Evolutionary conservation across 1,140 invertebrate genomes (phyloP).

Genomic region (Euglossa dilemma): DNA sequence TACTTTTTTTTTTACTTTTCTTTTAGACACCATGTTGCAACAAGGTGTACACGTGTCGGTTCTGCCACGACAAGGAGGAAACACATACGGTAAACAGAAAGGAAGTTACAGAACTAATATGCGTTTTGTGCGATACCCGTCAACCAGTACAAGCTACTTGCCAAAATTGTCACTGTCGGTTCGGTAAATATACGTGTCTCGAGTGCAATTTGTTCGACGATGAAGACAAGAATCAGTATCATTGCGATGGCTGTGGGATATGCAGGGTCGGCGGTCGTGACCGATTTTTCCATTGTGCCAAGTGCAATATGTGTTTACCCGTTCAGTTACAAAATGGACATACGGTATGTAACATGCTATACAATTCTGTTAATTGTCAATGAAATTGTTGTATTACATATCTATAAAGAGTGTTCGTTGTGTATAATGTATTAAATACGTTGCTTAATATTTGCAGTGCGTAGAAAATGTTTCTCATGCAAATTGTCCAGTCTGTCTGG

Average conservation of each 20-base stretch:
- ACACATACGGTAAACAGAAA: conserved; percentile 91
- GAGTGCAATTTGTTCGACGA: conserved; percentile 95
- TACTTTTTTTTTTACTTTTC: conserved; percentile 66
- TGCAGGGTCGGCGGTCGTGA: conserved; percentile 93
- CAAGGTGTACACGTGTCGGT: conserved; percentile 93
- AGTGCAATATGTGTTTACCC: conserved; percentile 94
- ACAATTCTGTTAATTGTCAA: background rate
- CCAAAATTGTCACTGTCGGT: conserved; percentile 88
- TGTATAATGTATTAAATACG: background rate
- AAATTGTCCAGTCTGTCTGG: conserved; percentile 93
- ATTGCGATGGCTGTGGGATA: conserved; percentile 94
- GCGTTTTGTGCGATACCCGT: conserved; percentile 89
- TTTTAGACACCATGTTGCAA: conserved; percentile 92
- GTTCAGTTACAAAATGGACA: conserved; percentile 90
- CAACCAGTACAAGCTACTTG: conserved; percentile 91
- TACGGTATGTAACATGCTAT: conserved; percentile 84
- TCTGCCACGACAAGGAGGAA: conserved; percentile 94
- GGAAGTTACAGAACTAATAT: conserved; percentile 91
- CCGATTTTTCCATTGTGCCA: conserved; percentile 93
- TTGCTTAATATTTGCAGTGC: conserved; percentile 84
- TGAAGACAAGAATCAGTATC: conserved; percentile 93
- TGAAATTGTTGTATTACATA: background rate
- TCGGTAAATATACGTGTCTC: conserved; percentile 93
- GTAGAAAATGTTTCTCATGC: conserved; percentile 93
- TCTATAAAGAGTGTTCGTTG: background rate